Evolutionary conservation across 2,888 invertebrate species (phyloP).

Genomic region (Aquatica leii): DNA sequence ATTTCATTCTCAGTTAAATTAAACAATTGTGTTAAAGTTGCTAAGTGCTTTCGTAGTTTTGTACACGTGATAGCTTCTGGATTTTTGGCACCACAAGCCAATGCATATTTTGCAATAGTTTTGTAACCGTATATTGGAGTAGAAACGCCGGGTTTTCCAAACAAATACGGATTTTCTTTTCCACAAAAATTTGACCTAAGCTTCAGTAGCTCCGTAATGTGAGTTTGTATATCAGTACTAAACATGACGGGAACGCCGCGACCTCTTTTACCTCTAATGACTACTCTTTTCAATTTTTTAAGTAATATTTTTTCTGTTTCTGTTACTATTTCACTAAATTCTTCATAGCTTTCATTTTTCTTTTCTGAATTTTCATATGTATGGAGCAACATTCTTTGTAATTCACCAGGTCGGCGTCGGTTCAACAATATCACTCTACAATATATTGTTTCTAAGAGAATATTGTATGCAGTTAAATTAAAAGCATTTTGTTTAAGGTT

Average conservation of each 20-base stretch:
- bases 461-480: constrained; percentile 19
- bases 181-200: no score
- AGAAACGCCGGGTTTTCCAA: constrained; percentile 16
- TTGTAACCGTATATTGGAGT: constrained; percentile 41
- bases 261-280: constrained; percentile 26
- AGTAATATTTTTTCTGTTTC: constrained; percentile 18
- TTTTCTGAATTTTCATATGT: constrained; percentile 3
- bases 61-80: constrained; percentile 43
- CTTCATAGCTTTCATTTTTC: constrained; percentile 17
- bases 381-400: constrained; percentile 26
- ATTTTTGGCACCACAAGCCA: constrained; percentile 40
- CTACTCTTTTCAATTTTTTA: constrained; percentile 23
- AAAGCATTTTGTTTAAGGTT: constrained; percentile 16
- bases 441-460: constrained; percentile 32
- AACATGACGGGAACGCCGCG: constrained; percentile 31
- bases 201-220: constrained; percentile 4
- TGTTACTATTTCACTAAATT: constrained; percentile 19
- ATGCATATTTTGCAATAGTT: constrained; percentile 41
- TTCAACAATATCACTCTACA: constrained; percentile 35
- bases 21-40: constrained; percentile 46
- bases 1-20: constrained; percentile 43
- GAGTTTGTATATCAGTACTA: constrained; percentile 26
- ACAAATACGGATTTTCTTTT: constrained; percentile 21
- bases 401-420: constrained; percentile 34
- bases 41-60: constrained; percentile 46